These are phyloP conservation scores for Trichoplusia ni DNA, from an alignment of 1,140 invertebrate species.

Conservation along the genomic window DNA sequence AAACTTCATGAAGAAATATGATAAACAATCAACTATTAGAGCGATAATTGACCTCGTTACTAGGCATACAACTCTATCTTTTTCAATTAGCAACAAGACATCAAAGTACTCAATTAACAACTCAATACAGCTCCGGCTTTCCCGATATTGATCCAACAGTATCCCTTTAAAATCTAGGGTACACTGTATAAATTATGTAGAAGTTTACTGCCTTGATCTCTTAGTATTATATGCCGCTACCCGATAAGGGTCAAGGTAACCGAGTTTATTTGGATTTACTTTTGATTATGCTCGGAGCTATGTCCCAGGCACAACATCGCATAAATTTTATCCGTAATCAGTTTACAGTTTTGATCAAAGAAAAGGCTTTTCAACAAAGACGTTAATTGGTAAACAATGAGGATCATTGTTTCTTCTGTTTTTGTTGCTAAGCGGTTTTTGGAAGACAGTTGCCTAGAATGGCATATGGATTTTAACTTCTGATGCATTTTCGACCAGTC, in stretches of 20 bases:
- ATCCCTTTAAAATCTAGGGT: background rate
- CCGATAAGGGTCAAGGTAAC: background rate
- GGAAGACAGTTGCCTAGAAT: no score
- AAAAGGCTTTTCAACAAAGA: background rate
- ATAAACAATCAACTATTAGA: no score
- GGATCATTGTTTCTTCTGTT: no score
- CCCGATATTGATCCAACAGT: background rate
- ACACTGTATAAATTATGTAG: slow-evolving; percentile 10
- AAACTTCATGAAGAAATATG: no score
- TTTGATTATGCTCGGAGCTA: background rate
- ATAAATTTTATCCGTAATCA: slow-evolving; percentile 18
- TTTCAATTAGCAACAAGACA: no score
- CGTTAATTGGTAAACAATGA: no score
- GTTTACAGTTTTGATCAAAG: background rate
- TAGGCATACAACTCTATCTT: no score
- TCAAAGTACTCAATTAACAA: no score
- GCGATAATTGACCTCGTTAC: no score
- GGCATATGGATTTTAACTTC: no score
- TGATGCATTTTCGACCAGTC: no score
- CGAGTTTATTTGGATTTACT: slow-evolving; percentile 10
- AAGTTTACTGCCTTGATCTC: slow-evolving; percentile 7
- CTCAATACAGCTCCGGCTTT: background rate
- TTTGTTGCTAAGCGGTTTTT: no score
- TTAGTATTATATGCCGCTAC: background rate
- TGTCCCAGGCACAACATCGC: background rate